Evolutionary conservation across 2,113 vertebrate species (phyloP).

Genomic region (Bos indicus): DNA sequence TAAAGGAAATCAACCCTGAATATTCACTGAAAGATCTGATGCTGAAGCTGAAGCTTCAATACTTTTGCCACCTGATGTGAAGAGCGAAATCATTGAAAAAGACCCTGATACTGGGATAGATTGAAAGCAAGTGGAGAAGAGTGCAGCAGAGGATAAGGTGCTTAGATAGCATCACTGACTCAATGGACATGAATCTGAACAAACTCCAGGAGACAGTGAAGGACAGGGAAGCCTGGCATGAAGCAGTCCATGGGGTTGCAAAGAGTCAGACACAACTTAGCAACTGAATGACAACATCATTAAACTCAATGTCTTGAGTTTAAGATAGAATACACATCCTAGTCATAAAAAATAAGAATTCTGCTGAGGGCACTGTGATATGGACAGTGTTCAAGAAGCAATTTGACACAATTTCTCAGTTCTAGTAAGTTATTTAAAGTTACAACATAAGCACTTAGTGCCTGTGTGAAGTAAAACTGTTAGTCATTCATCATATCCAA

Average conservation of each 20-base stretch:
- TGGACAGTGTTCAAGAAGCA: neutral
- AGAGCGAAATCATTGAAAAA: neutral
- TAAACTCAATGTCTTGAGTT: neutral
- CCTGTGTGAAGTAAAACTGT: neutral
- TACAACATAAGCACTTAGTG: neutral
- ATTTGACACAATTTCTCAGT: neutral
- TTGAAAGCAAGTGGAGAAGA: neutral
- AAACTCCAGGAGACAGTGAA: neutral
- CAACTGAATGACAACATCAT: neutral
- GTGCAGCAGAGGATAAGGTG: neutral
- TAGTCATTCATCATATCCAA: neutral
- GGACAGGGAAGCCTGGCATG: neutral
- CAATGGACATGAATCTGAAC: neutral
- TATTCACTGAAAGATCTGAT: neutral
- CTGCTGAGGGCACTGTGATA: neutral
- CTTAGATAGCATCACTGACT: neutral
- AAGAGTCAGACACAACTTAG: neutral
- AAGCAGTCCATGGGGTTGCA: neutral
- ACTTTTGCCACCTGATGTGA: neutral
- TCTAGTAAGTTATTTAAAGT: neutral
- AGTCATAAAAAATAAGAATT: neutral
- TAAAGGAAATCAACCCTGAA: neutral
- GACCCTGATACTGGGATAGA: neutral
- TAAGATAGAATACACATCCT: neutral
- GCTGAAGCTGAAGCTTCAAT: neutral